Evolutionary conservation across 2,797 vertebrate species (phyloP).

Genomic region (Danio jaintianensis): DNA sequence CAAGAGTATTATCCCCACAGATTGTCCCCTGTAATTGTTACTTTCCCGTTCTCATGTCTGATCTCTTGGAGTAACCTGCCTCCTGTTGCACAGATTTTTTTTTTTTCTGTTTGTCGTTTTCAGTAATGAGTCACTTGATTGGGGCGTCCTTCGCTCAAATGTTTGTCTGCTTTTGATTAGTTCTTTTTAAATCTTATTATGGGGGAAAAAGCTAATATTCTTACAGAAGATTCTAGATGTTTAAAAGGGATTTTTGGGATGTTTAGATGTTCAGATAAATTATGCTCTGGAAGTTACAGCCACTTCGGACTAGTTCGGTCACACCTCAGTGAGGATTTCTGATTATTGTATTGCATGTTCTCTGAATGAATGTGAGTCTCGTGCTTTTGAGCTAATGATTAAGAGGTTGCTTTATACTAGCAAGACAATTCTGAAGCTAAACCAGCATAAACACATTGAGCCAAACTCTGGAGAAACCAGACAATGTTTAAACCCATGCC

Average conservation of each 20-base stretch:
- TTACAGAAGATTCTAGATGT: slow-evolving; percentile 66
- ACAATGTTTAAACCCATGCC: background rate
- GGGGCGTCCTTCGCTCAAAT: slow-evolving; percentile 28
- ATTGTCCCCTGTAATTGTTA: slow-evolving; percentile 54
- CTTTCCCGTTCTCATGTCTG: slow-evolving; percentile 52
- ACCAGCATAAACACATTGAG: background rate
- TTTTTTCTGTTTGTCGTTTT: slow-evolving; percentile 68
- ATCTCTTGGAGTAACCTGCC: slow-evolving; percentile 61
- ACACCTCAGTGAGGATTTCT: slow-evolving; percentile 67
- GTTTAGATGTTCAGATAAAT: slow-evolving; percentile 33
- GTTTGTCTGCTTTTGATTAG: slow-evolving; percentile 12
- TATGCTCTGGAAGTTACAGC: slow-evolving; percentile 72
- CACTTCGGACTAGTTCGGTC: slow-evolving; percentile 72
- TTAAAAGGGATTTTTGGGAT: slow-evolving; percentile 3
- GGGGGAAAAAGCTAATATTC: slow-evolving; percentile 66
- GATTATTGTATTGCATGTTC: slow-evolving; percentile 43
- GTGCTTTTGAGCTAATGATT: slow-evolving; percentile 1
- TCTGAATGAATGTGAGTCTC: slow-evolving; percentile 12
- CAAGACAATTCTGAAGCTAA: too few species aligned
- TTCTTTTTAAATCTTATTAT: slow-evolving; percentile 63
- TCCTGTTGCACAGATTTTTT: slow-evolving; percentile 64
- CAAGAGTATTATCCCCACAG: slow-evolving; percentile 74
- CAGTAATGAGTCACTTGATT: slow-evolving; percentile 51
- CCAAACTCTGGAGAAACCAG: slow-evolving; percentile 19
- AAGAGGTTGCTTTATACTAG: background rate